Base-by-base conservation (phyloP, 2,888 invertebrate genomes). In the Hemicrepidius hirtus region DNA sequence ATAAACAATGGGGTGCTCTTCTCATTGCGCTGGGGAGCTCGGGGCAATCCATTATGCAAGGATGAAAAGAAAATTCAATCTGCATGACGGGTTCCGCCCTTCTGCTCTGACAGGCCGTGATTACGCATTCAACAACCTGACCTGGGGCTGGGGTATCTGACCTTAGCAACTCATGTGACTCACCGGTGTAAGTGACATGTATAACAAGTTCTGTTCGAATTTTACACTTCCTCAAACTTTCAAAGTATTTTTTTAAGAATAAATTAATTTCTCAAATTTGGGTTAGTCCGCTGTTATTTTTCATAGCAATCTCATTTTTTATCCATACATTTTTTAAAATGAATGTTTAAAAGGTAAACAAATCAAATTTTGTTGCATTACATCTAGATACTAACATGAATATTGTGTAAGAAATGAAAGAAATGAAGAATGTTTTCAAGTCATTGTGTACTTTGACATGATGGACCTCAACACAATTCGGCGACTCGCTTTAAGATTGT, bases 31-130 rank as follows among this genome's bases (percentile, higher is more conserved):
- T 66, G 55, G 71, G 77, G 77, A 75, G 82, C 84, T 80, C 76
- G 70, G 68, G 82, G 86, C 85, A 78, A 85, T 86, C 84, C 82
- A 86, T 86, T 86, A 86, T 86, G 84, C 83, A 85, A 83, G 83
- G 84, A 84, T 86, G 85, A 86, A 85, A 85, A 86, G 86, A 86
- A 86, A 86, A 86, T 86, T 86, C 85, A 86, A 85, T 86, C 85
- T 84, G 82, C 82, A 84, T 85, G 85, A 85, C 84, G 82, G 84
- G 83, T 83, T 80, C 84, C 82, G 83, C 83, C 85, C 84, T 84
- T 84, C 83, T 84, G 83, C 82, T 77, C 84, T 86, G 86, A 86
- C 86, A 86, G 85, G 79, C 84, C 83, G 85, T 86, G 85, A 86
- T 86, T 86, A 86, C 83, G 82, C 82, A 84, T 85, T 85, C 84